These are phyloP conservation scores for Antheraea assamensis DNA, from an alignment of 2,888 invertebrate species.

Conservation along the genomic window DNA sequence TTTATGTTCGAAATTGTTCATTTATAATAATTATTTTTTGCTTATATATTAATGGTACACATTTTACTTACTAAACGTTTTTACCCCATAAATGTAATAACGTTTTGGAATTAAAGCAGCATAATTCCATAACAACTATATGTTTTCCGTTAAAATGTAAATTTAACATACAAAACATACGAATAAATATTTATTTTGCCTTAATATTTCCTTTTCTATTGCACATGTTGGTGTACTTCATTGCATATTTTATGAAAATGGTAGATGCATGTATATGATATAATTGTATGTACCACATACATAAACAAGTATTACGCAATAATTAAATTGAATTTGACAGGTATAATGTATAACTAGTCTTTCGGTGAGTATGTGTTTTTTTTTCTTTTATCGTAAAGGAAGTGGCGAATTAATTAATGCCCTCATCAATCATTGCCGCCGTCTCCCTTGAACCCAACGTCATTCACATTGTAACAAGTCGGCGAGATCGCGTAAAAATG, in stretches of 20 bases:
- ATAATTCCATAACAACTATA: background rate
- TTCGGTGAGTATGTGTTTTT: slow-evolving; percentile 45
- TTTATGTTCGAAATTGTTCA: background rate
- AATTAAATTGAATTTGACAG: slow-evolving; percentile 44
- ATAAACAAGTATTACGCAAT: background rate
- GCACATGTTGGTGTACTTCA: background rate
- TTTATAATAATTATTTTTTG: background rate
- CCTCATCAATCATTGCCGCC: slow-evolving; percentile 71
- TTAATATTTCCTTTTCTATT: background rate
- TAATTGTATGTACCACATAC: background rate
- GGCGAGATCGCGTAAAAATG: slow-evolving; percentile 48
- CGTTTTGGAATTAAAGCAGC: no score
- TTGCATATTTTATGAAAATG: background rate
- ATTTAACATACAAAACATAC: background rate
- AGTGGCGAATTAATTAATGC: slow-evolving; percentile 73
- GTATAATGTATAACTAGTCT: slow-evolving; percentile 49
- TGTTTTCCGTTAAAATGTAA: background rate
- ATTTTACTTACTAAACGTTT: background rate
- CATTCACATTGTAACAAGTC: slow-evolving; percentile 66
- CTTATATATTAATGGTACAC: background rate
- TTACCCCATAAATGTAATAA: background rate
- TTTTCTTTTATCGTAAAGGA: slow-evolving; percentile 64
- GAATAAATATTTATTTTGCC: background rate
- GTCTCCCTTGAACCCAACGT: slow-evolving; percentile 62
- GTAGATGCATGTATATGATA: background rate